phyloP scores from a whole-genome alignment of 2,113 vertebrate species.

The Cichladusa arquata region DNA sequence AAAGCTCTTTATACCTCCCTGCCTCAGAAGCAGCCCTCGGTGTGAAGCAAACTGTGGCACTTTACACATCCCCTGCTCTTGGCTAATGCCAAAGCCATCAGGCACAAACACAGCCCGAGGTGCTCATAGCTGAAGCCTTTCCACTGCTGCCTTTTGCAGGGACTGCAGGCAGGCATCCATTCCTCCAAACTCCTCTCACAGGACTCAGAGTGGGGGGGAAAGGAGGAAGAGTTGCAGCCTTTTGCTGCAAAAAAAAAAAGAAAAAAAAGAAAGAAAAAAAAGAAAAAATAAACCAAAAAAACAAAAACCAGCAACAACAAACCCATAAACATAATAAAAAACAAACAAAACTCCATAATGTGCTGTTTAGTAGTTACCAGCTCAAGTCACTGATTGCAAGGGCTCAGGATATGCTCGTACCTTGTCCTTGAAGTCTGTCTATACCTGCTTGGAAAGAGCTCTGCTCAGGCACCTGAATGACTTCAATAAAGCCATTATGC shows the following conservation, averaged over 20 bases:
- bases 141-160: background rate
- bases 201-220: background rate
- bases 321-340: background rate
- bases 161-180: background rate
- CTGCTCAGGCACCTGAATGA: background rate
- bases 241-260: background rate
- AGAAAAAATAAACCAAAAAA: too few species aligned
- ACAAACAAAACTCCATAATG: background rate
- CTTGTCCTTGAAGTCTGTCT: background rate
- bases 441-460: background rate
- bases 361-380: background rate
- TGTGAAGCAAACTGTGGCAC: background rate
- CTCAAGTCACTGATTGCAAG: background rate
- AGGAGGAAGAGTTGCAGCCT: background rate
- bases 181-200: background rate
- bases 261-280: too few species aligned
- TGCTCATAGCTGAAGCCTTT: background rate
- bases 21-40: background rate
- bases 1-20: background rate
- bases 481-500: constrained; percentile 11
- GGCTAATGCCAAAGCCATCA: background rate
- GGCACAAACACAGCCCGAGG: background rate
- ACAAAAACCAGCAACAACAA: background rate
- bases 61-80: background rate
- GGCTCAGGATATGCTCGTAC: background rate